Evolutionary conservation across 2,888 invertebrate genomes (phyloP).

Genomic region (Smittia aterrima): DNA sequence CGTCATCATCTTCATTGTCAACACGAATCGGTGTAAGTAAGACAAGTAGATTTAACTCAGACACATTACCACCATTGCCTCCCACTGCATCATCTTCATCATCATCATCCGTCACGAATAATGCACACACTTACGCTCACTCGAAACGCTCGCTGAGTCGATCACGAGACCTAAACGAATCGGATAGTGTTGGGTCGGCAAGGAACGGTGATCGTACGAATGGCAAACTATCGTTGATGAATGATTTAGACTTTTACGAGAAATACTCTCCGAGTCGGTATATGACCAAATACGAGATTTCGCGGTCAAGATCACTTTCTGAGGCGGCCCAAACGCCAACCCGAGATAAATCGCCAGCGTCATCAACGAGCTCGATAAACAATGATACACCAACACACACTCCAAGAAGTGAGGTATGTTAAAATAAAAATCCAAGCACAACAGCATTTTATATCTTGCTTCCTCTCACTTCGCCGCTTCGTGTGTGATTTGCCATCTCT

Average conservation of each 20-base stretch:
- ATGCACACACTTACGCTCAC: not conserved
- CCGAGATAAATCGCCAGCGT: not conserved
- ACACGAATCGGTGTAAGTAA: conserved; percentile 41
- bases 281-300: conserved; percentile 60
- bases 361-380: not conserved
- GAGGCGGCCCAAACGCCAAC: conserved; percentile 45
- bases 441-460: too few species aligned
- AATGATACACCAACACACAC: conserved; percentile 24
- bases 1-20: conserved; percentile 9
- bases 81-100: conserved; percentile 45
- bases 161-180: conserved; percentile 57
- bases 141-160: conserved; percentile 31
- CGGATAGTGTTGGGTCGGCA: conserved; percentile 53
- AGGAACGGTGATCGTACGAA: conserved; percentile 56
- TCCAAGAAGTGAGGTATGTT: conserved; percentile 34
- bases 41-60: conserved; percentile 3
- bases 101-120: not conserved
- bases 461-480: too few species aligned
- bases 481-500: too few species aligned
- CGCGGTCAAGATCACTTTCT: conserved; percentile 55
- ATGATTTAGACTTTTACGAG: conserved; percentile 66
- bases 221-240: conserved; percentile 59
- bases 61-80: conserved; percentile 39
- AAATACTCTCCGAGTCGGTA: conserved; percentile 76
- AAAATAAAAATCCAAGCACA: not conserved